Base-by-base conservation (phyloP, 2,888 invertebrate species). In the Synanthedon vespiformis region DNA sequence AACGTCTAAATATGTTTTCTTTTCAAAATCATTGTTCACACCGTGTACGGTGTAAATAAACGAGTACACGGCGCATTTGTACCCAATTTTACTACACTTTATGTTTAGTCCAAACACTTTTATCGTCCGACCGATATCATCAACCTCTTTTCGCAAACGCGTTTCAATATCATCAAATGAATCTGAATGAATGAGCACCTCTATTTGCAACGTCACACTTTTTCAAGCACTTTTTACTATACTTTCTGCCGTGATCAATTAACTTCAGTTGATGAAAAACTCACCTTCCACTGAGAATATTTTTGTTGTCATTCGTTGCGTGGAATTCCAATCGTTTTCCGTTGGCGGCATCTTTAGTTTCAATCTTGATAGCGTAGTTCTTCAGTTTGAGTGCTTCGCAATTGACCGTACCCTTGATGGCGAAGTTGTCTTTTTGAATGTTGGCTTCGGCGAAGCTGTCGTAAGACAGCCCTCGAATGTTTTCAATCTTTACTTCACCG, bases 211-310 rank as follows among this genome's bases (percentile, higher is more conserved):
- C 16, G 16, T 16, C 16, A 16, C 16, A 16, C n/a, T n/a, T n/a
- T n/a, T n/a, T n/a, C n/a, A 2, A 16, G 2, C 16, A 16, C 16
- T 16, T 16, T 16, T 16, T 16, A 16, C 16, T 16, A 16, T 16
- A 16, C 16, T 2, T 16, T 16, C 16, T 2, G 16, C 16, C 16
- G 1, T 16, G 2, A 16, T 16, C 16, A 16, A 16, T 16, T 2
- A 16, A 16, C 16, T 16, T 16, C 16, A 16, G 16, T 16, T 16
- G 16, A 16, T 34, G 13, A 13, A n/a, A 8, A 49, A 62, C 65
- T 65, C 68, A 92, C 92, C 89, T 91, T 87, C 95, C 94, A 63
- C 91, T 90, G 2, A 94, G 65, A 8, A 94, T 69, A 52, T 91
- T 91, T 65, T 92, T 90, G 54, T 89, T 90, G 3, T 89, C 90